Conservation (phyloP, 37 sponge, comb jelly and placozoan genomes). For the Spongia lamella region DNA sequence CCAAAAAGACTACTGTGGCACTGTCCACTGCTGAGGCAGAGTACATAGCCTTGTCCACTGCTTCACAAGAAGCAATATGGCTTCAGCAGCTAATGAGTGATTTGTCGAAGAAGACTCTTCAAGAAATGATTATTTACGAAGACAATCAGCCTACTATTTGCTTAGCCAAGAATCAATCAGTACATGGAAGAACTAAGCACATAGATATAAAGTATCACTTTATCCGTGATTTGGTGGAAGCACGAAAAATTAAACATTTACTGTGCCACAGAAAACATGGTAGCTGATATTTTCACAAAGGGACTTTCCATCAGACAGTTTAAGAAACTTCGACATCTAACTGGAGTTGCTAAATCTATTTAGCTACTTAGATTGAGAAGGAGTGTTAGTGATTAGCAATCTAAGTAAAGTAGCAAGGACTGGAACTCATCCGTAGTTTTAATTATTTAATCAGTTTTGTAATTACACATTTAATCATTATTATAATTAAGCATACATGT, state of each 20-base stretch:
- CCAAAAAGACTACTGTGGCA: no score
- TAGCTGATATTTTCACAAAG: neutral
- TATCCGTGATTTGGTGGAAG: slow-evolving; percentile 1
- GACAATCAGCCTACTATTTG: neutral
- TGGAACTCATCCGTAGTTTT: no score
- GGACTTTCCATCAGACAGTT: no score
- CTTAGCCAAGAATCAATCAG: neutral
- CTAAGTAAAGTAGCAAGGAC: no score
- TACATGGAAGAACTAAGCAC: neutral
- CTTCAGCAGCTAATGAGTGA: neutral
- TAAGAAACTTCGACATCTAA: neutral
- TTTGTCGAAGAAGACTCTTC: neutral
- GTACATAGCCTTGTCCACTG: no score
- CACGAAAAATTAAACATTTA: neutral
- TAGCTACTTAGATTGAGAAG: neutral
- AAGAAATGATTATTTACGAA: neutral
- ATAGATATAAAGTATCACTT: no score
- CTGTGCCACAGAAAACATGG: neutral
- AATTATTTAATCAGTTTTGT: no score
- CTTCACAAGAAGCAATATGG: no score
- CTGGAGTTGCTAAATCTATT: neutral
- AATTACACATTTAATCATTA: no score
- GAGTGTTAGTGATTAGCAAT: no score
- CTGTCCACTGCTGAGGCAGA: no score
- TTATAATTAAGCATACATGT: no score